Conservation (phyloP, 2,888 invertebrate genomes). For the Panzeria rudis region DNA sequence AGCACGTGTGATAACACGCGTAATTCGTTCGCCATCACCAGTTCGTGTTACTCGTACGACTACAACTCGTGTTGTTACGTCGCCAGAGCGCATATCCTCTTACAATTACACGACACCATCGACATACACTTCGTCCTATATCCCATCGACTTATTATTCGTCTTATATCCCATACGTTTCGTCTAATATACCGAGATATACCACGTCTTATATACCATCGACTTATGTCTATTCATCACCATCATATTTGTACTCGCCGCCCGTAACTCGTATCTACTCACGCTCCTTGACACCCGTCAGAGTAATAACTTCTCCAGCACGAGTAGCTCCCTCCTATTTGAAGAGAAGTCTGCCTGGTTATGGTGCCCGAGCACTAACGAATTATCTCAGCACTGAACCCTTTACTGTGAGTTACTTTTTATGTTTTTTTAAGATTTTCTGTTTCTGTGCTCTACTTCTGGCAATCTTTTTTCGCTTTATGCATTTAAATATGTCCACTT, state of each 20-base stretch:
- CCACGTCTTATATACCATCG: constrained; percentile 63
- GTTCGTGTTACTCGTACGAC: constrained; percentile 79
- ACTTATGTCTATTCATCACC: constrained; percentile 78
- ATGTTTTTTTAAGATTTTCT: constrained; percentile 5
- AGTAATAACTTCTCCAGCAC: constrained; percentile 81
- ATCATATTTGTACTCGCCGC: constrained; percentile 79
- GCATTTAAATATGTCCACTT: constrained; percentile 1
- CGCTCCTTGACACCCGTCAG: constrained; percentile 79
- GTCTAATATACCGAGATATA: constrained; percentile 75
- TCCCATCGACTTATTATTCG: constrained; percentile 77
- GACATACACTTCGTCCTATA: constrained; percentile 74
- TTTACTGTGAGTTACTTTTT: constrained; percentile 86
- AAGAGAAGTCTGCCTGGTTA: constrained; percentile 86
- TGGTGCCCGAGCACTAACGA: constrained; percentile 88
- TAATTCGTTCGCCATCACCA: constrained; percentile 79
- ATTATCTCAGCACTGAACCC: constrained; percentile 91
- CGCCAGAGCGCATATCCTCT: constrained; percentile 78
- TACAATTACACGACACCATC: constrained; percentile 77
- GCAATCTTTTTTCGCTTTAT: constrained; percentile 23
- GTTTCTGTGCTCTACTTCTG: constrained; percentile 36
- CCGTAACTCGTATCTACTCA: constrained; percentile 78
- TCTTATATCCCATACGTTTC: constrained; percentile 77
- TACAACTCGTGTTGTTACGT: constrained; percentile 79
- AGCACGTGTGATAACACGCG: constrained; percentile 79
- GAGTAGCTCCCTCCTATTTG: constrained; percentile 88